Evolutionary conservation across 2,113 vertebrate species (phyloP), one percentile per base, ranked within the genome.

Genomic region (Gila orcuttii): DNA sequence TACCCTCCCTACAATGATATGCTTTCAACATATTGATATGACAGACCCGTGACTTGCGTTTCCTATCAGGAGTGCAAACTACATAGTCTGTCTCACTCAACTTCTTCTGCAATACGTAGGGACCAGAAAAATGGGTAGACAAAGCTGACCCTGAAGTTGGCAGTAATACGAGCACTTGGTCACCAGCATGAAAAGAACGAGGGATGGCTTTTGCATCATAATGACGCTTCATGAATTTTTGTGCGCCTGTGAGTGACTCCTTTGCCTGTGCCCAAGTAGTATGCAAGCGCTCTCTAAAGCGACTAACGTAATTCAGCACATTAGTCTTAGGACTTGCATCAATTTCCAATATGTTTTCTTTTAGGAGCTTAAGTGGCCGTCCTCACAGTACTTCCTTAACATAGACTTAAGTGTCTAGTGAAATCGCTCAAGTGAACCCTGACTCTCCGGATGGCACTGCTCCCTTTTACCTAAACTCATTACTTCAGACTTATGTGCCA

Each of bases 21-120:
- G 17, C 0, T 12, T 60, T 79, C 33, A 79, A 59, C 28, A 80
- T 57, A 39, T 42, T 79, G 13, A 79, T 79, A 12, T 79, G 77
- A 3, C 15, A 59, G 21, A 36, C 52, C 3, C 52, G 23, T 6
- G 57, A 31, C 25, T 45, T 19, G 36, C 55, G 19, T 36, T 21
- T 11, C 21, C 77, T 17, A 10, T 17, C 55, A 15, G 57, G 10
- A 6, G 77, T 62, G 9, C 33, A 23, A 4, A 75, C n/a, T 2
- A 76, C 45, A 28, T 76, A 76, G 23, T 47, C 42, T 15, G 74
- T 55, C 1, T 77, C 74, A 77, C 25, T 55, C 4, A 42, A 10
- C 4, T 45, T 75, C 7, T 3, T 3, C 9, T 68, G 28, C 2
- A 77, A 45, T 11, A 28, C 25, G 19, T 77, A 77, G 11, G 47